Base-by-base conservation (phyloP, 2,888 invertebrate genomes). In the Sinohyriopsis cumingii region DNA sequence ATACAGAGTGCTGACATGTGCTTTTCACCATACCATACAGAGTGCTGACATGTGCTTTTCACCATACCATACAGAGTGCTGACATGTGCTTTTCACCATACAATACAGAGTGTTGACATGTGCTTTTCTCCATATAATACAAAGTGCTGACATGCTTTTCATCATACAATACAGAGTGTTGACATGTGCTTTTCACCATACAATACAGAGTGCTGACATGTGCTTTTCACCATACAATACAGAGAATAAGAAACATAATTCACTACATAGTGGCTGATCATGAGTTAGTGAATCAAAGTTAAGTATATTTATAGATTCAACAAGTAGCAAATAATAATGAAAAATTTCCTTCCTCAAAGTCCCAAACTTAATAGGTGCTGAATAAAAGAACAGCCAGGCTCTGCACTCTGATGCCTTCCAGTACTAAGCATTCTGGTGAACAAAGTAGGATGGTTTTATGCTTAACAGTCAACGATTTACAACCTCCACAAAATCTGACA, bases 371-470 rank as follows among this genome's bases (percentile, higher is more conserved):
- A 74, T 72, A 33, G 74, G 74, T 12, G 72, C 67, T 24, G 70
- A 71, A 54, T 71, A 69, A 67, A 53, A 71, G 20, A 73, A 71
- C 5, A 76, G 63, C 71, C 76, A 74, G 19, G 76, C 64, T 67
- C 76, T 66, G 22, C 71, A 74, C 45, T 76, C 76, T 5, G 70
- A 71, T 12, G 76, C 76, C 57, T 76, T 76, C 72, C 71, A 76
- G 45, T 72, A 71, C 45, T 67, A 59, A 4, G 69, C 63, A 67
- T 66, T 67, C n/a, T 73, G 45, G 19, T 61, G 60, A 4, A 76
- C 64, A 55, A 59, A 74, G 56, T 71, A 53, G 20, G 76, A 73
- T 20, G 76, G 74, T 63, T 66, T 71, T 5, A 76, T 74, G 19
- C 20, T 12, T n/a, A 59, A 33, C 15, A 72, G 59, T 54, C 65